Evolutionary conservation across 2,888 invertebrate genomes (phyloP).

Genomic region (Scaptodrosophila latifasciaeformis): DNA sequence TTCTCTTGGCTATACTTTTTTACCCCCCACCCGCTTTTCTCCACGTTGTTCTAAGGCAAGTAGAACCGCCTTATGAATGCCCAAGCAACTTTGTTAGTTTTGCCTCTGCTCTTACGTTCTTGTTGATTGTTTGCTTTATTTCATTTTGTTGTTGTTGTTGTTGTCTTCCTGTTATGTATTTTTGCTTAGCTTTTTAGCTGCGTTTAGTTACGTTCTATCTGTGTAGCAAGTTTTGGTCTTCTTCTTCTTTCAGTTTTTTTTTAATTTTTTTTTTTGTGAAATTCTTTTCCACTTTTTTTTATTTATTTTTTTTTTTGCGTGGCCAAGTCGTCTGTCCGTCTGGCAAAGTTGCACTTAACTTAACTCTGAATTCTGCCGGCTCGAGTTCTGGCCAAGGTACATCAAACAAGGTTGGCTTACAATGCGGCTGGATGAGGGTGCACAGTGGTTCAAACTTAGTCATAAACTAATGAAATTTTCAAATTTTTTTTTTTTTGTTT

Average conservation of each 20-base stretch:
- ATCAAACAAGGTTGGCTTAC: too few species aligned
- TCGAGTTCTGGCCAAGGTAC: too few species aligned
- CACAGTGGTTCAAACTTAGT: slow-evolving; percentile 34
- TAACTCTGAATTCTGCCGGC: slow-evolving; percentile 5
- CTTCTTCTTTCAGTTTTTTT: slow-evolving; percentile 13
- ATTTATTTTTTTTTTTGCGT: too few species aligned
- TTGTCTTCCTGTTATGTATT: slow-evolving; percentile 6
- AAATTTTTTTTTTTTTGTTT: too few species aligned
- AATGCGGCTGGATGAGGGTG: too few species aligned
- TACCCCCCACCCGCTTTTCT: too few species aligned
- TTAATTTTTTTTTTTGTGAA: too few species aligned
- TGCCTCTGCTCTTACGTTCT: slow-evolving; percentile 15
- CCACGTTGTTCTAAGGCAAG: too few species aligned
- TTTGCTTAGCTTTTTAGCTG: slow-evolving; percentile 35
- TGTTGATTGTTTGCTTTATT: not conserved
- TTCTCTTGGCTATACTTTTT: too few species aligned
- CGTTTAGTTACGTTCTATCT: slow-evolving; percentile 41
- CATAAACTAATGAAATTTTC: not conserved
- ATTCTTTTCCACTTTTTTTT: too few species aligned
- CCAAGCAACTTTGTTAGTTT: slow-evolving; percentile 30
- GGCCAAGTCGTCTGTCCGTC: slow-evolving; percentile 41
- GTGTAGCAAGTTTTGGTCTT: slow-evolving; percentile 21
- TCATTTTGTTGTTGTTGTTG: not conserved
- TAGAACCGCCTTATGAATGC: slow-evolving; percentile 30
- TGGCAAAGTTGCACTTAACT: slow-evolving; percentile 21